phyloP scores from a whole-genome alignment of 2,888 invertebrate genomes.

The Drosophila neutralis region DNA sequence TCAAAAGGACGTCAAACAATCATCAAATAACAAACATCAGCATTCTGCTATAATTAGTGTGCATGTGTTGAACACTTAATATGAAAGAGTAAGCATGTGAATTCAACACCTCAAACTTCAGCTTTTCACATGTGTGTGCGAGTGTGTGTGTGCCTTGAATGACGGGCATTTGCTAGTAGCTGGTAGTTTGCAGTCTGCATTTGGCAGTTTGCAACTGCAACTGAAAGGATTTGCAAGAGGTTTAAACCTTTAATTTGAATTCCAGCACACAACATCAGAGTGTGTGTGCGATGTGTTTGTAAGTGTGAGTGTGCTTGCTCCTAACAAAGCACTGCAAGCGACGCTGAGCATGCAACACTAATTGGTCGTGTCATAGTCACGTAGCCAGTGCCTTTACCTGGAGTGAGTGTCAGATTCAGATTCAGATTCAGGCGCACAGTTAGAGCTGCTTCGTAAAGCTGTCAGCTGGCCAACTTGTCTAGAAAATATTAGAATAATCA shows the following conservation, averaged over 20 bases:
- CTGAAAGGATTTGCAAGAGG: constrained; percentile 54
- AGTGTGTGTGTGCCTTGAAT: constrained; percentile 42
- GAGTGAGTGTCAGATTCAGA: not conserved
- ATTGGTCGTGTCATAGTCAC: constrained; percentile 78
- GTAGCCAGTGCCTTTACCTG: constrained; percentile 39
- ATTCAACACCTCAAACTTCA: constrained; percentile 57
- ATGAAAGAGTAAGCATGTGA: constrained; percentile 51
- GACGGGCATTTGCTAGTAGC: constrained; percentile 38
- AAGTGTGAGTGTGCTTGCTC: constrained; percentile 4
- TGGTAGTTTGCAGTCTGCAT: constrained; percentile 9
- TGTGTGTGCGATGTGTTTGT: not conserved
- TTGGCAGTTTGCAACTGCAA: constrained; percentile 28
- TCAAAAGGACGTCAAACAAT: constrained; percentile 56
- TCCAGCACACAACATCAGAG: constrained; percentile 8
- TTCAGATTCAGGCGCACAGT: not conserved
- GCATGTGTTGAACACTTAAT: constrained; percentile 46
- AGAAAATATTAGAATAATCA: constrained; percentile 62
- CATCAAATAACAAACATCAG: constrained; percentile 65
- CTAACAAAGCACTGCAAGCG: constrained; percentile 32
- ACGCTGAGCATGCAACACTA: constrained; percentile 56
- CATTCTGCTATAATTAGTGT: constrained; percentile 52
- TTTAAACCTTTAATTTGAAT: constrained; percentile 71
- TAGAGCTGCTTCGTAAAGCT: constrained; percentile 14
- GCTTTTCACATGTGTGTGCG: not conserved
- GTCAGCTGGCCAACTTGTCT: constrained; percentile 28